Evolutionary conservation across 2,888 invertebrate genomes (phyloP).

Genomic region (Xestia xanthographa): DNA sequence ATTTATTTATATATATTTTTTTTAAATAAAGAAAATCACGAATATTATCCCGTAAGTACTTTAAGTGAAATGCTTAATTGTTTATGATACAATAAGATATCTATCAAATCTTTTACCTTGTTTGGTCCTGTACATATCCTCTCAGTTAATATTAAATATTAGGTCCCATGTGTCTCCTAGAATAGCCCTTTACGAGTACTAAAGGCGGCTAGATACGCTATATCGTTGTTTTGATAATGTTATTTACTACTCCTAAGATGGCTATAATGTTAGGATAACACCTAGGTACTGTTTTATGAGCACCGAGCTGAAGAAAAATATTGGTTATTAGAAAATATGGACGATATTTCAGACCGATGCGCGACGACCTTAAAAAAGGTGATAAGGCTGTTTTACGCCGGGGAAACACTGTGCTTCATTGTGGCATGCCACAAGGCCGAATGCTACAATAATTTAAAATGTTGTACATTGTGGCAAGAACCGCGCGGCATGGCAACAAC

Average conservation of each 20-base stretch:
- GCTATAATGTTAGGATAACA: conserved; percentile 38
- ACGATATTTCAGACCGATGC: too few relatives aligned
- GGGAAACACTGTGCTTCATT: too few relatives aligned
- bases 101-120: neutral
- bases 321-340: conserved; percentile 17
- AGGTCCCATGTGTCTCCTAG: conserved; percentile 24
- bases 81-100: neutral
- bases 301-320: conserved; percentile 6
- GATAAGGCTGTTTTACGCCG: too few relatives aligned
- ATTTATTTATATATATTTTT: too few relatives aligned
- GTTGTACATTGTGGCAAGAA: too few relatives aligned
- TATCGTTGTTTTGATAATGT: conserved; percentile 31
- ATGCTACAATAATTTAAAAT: too few relatives aligned
- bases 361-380: too few relatives aligned
- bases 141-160: conserved; percentile 31
- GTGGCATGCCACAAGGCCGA: too few relatives aligned
- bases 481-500: too few relatives aligned
- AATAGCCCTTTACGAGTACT: conserved; percentile 36
- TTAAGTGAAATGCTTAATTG: neutral
- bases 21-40: too few relatives aligned
- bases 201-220: conserved; percentile 33
- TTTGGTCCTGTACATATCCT: neutral
- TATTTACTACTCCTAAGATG: conserved; percentile 46
- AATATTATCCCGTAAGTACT: too few relatives aligned
- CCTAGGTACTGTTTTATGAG: conserved; percentile 38